These are phyloP conservation scores for human DNA, from an alignment of 2,113 vertebrate genomes.

Conservation along the genomic window DNA sequence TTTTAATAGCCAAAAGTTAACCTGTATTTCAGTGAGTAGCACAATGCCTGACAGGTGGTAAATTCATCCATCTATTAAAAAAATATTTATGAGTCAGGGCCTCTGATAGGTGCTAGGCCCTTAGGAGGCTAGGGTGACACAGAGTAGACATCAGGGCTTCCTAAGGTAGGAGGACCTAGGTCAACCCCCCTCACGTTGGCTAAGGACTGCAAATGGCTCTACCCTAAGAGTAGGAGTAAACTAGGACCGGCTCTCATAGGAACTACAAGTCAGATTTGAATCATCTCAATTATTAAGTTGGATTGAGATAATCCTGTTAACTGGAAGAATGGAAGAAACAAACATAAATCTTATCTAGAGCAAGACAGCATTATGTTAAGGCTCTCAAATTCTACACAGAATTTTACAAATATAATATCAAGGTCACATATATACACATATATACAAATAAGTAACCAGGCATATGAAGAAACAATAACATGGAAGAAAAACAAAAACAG, in stretches of 20 bases:
- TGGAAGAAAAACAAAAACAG: not conserved
- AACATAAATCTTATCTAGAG: not conserved
- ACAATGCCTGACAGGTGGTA: not conserved
- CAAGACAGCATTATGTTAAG: not conserved
- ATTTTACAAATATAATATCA: not conserved
- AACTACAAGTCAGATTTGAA: slow-evolving; percentile 15
- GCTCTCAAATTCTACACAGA: not conserved
- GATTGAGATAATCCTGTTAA: not conserved
- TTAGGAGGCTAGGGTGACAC: not conserved
- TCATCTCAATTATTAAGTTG: not conserved
- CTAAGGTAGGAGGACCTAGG: not conserved
- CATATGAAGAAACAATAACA: not conserved
- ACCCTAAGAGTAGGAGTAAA: not conserved
- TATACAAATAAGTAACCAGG: not conserved
- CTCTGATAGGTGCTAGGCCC: not conserved
- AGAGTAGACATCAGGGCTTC: not conserved
- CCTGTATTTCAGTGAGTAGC: not conserved
- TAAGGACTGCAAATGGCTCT: not conserved
- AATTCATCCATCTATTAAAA: not conserved
- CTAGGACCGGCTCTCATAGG: not conserved
- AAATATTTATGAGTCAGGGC: not conserved
- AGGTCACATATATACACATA: not conserved
- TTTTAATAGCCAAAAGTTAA: not conserved
- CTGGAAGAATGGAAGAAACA: not conserved
- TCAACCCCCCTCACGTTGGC: not conserved